Evolutionary conservation across 2,888 invertebrate species (phyloP), one percentile per base, ranked within the genome.

Genomic region (Heliconius aoede): DNA sequence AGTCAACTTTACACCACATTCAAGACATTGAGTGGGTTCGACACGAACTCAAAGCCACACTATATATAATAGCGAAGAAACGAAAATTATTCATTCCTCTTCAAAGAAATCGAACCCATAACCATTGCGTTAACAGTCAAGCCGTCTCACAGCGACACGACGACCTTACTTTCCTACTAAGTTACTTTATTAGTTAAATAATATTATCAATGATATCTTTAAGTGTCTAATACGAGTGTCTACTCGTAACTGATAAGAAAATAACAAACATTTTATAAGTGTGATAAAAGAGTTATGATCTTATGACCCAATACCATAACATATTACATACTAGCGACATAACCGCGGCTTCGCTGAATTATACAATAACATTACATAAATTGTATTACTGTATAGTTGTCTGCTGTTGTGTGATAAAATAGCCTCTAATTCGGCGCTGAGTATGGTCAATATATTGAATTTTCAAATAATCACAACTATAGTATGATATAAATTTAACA

Each of bases 171-270:
- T 46, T 18, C 15, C 18, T 18, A 46, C 5, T 18, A 18, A n/a
- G 3, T 55, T 24, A 55, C 55, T n/a, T 55, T n/a, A 58, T 13
- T 24, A 32, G 13, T 64, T 36, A 64, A 64, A 64, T 32, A n/a
- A 1, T n/a, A 21, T 64, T 64, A 64, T 64, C 64, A 30, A n/a
- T 36, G n/a, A 24, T 64, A 64, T 64, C 36, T 64, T 11, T 36
- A 9, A 64, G 32, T 2, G 24, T 15, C 64, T n/a, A n/a, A n/a
- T n/a, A n/a, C n/a, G n/a, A n/a, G n/a, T n/a, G n/a, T n/a, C n/a
- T n/a, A 64, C 64, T 64, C 32, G 36, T 36, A 32, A 21, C 8
- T 28, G 64, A 64, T 64, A 64, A 64, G n/a, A 36, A n/a, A 64
- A 46, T 7, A 46, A 64, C 62, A 62, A 28, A 64, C n/a, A 32